A percentile compares a stretch with the other conserved stretches of the same genome.
Evolutionary conservation across 1,140 invertebrate genomes (phyloP).

Genomic region (Magallana angulata): DNA sequence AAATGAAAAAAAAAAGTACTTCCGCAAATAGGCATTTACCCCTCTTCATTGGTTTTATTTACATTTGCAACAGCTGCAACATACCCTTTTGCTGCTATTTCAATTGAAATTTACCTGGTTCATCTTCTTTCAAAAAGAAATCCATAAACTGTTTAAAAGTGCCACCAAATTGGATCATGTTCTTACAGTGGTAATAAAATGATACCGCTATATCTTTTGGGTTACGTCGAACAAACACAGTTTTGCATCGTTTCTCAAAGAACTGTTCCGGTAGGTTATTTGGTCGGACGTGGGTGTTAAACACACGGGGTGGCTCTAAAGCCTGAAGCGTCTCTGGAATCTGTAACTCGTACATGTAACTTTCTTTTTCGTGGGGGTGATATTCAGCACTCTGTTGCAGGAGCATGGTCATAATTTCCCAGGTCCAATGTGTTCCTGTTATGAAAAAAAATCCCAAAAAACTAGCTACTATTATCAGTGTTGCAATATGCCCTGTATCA

Average conservation of each 20-base stretch:
- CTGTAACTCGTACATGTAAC: conserved; percentile 56
- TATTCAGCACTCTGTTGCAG: conserved; percentile 50
- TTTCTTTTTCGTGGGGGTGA: conserved; percentile 52
- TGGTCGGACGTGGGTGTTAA: conserved; percentile 63
- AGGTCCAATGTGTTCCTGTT: conserved; percentile 66
- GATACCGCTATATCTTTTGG: conserved; percentile 68
- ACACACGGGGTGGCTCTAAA: conserved; percentile 57
- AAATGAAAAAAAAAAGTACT: too few species aligned
- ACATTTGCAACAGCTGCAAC: too few species aligned
- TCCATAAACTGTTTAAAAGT: conserved; percentile 21
- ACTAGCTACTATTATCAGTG: too few species aligned
- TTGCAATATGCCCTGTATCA: too few species aligned
- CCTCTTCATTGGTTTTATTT: too few species aligned
- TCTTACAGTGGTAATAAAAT: conserved; percentile 55
- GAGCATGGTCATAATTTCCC: conserved; percentile 62
- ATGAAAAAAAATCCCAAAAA: not conserved
- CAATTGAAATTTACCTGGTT: not conserved
- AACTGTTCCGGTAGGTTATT: conserved; percentile 48
- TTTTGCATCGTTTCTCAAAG: conserved; percentile 56
- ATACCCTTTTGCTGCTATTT: too few species aligned
- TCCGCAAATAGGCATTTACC: too few species aligned
- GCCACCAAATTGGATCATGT: not conserved
- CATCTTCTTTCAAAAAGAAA: conserved; percentile 12
- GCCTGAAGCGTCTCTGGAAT: conserved; percentile 51
- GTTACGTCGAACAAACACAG: conserved; percentile 64